Percentiles rank a stretch among this genome's conserved stretches.
These are phyloP conservation scores for Antheraea yamamai DNA, from an alignment of 2,888 invertebrate species.

Conservation along the genomic window DNA sequence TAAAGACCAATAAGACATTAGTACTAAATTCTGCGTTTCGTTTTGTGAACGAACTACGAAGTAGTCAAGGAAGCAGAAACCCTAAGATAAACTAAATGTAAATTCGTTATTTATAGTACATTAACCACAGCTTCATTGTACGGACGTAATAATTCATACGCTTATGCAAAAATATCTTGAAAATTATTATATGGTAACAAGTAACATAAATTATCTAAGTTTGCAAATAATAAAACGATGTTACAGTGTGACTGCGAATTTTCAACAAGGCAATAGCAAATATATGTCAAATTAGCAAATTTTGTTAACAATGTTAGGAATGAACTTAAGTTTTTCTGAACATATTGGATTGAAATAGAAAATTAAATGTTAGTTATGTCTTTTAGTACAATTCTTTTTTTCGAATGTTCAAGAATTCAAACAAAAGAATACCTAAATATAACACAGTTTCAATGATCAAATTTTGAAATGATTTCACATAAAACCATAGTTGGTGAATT, in stretches of 20 bases:
- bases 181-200: background rate
- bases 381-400: too few relatives aligned
- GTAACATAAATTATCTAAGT: background rate
- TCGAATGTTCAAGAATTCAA: too few relatives aligned
- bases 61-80: conserved; percentile 57
- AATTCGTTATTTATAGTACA: conserved; percentile 74
- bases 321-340: too few relatives aligned
- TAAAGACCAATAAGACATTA: background rate
- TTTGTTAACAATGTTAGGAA: background rate
- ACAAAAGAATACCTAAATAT: too few relatives aligned
- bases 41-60: conserved; percentile 25
- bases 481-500: too few relatives aligned
- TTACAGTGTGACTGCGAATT: background rate
- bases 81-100: conserved; percentile 70
- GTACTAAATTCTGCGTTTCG: background rate
- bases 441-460: too few relatives aligned
- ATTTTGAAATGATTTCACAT: too few relatives aligned
- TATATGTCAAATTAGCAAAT: background rate
- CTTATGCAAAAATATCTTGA: conserved; percentile 3
- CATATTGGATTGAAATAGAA: too few relatives aligned
- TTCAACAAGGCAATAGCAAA: background rate
- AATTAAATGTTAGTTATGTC: too few relatives aligned
- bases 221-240: background rate
- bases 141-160: conserved; percentile 22
- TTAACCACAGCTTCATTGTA: conserved; percentile 56